Conservation (phyloP, 2,888 invertebrate species). For the Cheilosia pagana region DNA sequence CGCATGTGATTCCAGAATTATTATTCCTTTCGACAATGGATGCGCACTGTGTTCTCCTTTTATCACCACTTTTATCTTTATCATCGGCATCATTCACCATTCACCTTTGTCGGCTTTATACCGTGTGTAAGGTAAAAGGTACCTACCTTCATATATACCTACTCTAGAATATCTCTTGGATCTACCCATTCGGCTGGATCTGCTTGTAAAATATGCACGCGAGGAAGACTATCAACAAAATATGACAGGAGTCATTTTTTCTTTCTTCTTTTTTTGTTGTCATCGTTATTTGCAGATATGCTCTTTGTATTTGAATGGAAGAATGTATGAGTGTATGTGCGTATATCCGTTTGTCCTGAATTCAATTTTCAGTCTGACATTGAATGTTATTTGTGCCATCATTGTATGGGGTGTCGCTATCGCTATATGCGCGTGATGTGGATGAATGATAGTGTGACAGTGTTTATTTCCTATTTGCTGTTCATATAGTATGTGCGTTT, state of each 20-base stretch:
- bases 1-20: conserved; percentile 28
- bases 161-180: conserved; percentile 3
- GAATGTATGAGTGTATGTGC: neutral
- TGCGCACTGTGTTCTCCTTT: conserved; percentile 22
- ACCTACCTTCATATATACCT: neutral
- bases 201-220: conserved; percentile 38
- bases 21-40: conserved; percentile 29
- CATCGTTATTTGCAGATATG: conserved; percentile 40
- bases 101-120: too few species aligned
- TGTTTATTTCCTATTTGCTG: conserved; percentile 23
- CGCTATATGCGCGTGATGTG: conserved; percentile 19
- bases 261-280: conserved; percentile 5
- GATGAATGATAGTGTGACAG: conserved; percentile 31
- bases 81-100: conserved; percentile 9
- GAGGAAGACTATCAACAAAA: conserved; percentile 20
- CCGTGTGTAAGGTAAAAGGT: neutral
- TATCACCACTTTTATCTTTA: conserved; percentile 23
- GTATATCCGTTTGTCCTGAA: conserved; percentile 48
- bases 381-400: conserved; percentile 48
- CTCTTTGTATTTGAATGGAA: conserved; percentile 15
- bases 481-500: too few species aligned
- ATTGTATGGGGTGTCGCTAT: neutral
- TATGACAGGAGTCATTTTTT: conserved; percentile 15
- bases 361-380: conserved; percentile 63
- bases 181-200: conserved; percentile 6